Evolutionary conservation across 1,140 invertebrate species (phyloP).

Genomic region (Drosophila nigromelanica): DNA sequence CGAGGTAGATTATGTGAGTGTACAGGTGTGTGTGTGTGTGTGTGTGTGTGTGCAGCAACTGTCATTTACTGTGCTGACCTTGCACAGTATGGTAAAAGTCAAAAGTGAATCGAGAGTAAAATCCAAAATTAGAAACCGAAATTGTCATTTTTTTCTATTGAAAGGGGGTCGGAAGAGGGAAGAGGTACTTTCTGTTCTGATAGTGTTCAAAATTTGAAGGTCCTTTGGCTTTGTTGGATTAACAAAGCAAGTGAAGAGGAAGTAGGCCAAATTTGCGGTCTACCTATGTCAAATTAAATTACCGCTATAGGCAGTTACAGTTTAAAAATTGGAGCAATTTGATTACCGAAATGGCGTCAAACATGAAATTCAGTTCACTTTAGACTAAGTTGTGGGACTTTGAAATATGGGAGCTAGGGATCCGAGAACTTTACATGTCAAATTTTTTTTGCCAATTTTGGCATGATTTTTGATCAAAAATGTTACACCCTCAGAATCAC

Average conservation of each 20-base stretch:
- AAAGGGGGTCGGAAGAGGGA: background rate
- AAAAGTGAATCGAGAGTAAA: conserved; percentile 29
- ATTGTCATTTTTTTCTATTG: conserved; percentile 25
- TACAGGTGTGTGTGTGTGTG: background rate
- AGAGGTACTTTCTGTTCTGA: background rate
- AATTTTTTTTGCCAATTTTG: too few relatives aligned
- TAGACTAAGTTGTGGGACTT: too few relatives aligned
- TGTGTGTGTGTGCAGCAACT: conserved; percentile 15
- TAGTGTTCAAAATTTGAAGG: conserved; percentile 7
- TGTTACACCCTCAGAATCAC: too few relatives aligned
- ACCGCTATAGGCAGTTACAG: too few relatives aligned
- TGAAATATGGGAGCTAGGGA: too few relatives aligned
- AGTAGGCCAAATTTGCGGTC: background rate
- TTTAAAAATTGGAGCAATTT: background rate
- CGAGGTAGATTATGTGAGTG: too few relatives aligned
- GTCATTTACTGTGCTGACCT: conserved; percentile 26
- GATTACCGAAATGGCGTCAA: too few relatives aligned
- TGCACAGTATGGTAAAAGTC: conserved; percentile 28
- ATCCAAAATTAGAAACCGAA: conserved; percentile 27
- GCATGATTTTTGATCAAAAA: too few relatives aligned
- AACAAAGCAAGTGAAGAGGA: background rate
- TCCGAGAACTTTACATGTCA: too few relatives aligned
- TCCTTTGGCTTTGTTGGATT: conserved; percentile 2
- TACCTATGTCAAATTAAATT: conserved; percentile 3
- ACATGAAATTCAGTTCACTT: too few relatives aligned